Percentiles rank a stretch among this genome's conserved stretches.
These are phyloP conservation scores for Solea solea DNA, from an alignment of 2,113 vertebrate genomes.

Conservation along the genomic window DNA sequence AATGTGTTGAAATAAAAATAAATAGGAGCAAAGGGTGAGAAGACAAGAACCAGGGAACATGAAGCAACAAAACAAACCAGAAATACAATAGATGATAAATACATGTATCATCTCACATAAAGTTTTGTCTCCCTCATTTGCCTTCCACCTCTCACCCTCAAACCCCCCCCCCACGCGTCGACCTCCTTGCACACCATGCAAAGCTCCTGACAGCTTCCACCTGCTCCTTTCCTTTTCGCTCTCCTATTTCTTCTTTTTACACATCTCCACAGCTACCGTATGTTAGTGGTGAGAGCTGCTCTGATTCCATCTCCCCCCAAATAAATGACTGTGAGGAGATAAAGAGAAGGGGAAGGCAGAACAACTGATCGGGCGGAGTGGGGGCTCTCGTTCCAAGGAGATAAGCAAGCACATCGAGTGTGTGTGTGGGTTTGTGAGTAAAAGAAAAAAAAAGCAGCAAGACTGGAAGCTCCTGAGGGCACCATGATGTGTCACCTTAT, in stretches of 20 bases:
- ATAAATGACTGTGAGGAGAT: slow-evolving; percentile 78
- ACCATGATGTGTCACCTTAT: slow-evolving; percentile 57
- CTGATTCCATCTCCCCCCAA: slow-evolving; percentile 73
- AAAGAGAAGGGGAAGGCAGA: slow-evolving; percentile 53
- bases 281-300: slow-evolving; percentile 59
- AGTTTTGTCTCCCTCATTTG: slow-evolving; percentile 8
- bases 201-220: not conserved
- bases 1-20: too few species aligned
- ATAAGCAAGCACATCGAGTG: slow-evolving; percentile 55
- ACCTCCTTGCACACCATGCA: slow-evolving; percentile 29
- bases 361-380: slow-evolving; percentile 59
- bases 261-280: slow-evolving; percentile 37
- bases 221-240: not conserved
- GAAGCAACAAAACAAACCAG: too few species aligned
- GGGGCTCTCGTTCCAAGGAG: slow-evolving; percentile 57
- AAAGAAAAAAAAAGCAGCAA: slow-evolving; percentile 16
- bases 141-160: slow-evolving; percentile 16
- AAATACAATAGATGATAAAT: too few species aligned
- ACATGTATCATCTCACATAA: slow-evolving; percentile 13
- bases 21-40: too few species aligned
- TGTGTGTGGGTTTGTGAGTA: slow-evolving; percentile 11
- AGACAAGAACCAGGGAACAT: too few species aligned
- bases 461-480: slow-evolving; percentile 60
- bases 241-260: slow-evolving; percentile 3
- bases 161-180: slow-evolving; percentile 3